A percentile compares a stretch with the other conserved stretches of the same genome.
Conservation (phyloP, 1,140 invertebrate species). For the Eumeta japonica region DNA sequence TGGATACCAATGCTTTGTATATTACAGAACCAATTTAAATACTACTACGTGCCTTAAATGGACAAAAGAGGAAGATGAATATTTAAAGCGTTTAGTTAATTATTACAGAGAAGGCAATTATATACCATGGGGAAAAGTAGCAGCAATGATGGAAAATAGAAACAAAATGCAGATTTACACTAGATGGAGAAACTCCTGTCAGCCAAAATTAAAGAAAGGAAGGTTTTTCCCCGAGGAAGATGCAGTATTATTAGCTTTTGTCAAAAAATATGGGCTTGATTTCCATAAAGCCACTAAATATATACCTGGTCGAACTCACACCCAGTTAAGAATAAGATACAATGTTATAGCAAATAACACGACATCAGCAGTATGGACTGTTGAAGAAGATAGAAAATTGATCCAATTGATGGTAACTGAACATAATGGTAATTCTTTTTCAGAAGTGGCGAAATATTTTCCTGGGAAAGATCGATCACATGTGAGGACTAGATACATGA, state of each 20-base stretch:
- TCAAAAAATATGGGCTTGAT: conserved; percentile 61
- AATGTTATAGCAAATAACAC: conserved; percentile 26
- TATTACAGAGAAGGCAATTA: conserved; percentile 60
- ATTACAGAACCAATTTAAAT: conserved; percentile 59
- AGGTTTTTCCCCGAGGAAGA: conserved; percentile 65
- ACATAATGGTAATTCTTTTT: conserved; percentile 29
- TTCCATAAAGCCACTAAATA: conserved; percentile 46
- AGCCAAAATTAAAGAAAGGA: conserved; percentile 54
- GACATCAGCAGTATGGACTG: conserved; percentile 38
- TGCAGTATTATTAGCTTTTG: conserved; percentile 58
- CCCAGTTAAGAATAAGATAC: conserved; percentile 31
- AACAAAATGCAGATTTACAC: conserved; percentile 65
- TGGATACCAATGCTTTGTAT: conserved; percentile 67
- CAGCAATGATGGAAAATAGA: conserved; percentile 59
- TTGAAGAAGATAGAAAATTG: conserved; percentile 38
- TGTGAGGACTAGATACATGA: conserved; percentile 32
- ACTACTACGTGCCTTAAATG: conserved; percentile 48
- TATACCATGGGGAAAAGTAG: conserved; percentile 66
- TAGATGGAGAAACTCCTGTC: conserved; percentile 51
- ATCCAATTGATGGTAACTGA: conserved; percentile 36
- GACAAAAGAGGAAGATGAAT: conserved; percentile 62
- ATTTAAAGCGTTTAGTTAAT: conserved; percentile 56
- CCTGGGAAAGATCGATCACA: conserved; percentile 34
- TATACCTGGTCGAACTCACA: conserved; percentile 31
- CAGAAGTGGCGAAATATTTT: conserved; percentile 29